Conservation (phyloP, 1,140 invertebrate species). For the Lordiphosa collinella region DNA sequence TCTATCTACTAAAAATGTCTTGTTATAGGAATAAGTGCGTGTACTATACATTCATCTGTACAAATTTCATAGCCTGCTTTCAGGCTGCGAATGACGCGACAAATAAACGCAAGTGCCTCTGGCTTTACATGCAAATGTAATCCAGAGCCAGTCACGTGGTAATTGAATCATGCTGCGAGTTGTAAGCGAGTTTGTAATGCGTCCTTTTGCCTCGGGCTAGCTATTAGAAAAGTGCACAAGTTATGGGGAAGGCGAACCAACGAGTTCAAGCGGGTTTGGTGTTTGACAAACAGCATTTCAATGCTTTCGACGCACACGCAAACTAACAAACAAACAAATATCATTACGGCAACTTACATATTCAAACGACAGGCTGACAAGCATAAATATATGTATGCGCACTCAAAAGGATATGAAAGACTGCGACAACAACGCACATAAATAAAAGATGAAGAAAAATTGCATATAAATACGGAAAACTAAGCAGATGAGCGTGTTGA, state of each 20-base stretch:
- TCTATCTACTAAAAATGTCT: too few relatives aligned
- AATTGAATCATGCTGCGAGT: slow-evolving; percentile 72
- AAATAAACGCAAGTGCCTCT: slow-evolving; percentile 20
- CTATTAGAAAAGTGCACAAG: slow-evolving; percentile 70
- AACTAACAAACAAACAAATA: slow-evolving; percentile 58
- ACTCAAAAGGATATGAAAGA: slow-evolving; percentile 72
- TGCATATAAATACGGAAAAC: slow-evolving; percentile 69
- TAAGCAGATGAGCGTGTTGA: neutral
- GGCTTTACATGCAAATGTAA: slow-evolving; percentile 60
- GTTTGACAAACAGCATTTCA: slow-evolving; percentile 68
- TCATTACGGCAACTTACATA: slow-evolving; percentile 73
- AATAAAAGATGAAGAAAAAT: slow-evolving; percentile 77
- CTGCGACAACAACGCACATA: slow-evolving; percentile 63
- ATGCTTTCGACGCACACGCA: slow-evolving; percentile 69
- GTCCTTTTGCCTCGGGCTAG: slow-evolving; percentile 28
- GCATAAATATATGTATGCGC: slow-evolving; percentile 31
- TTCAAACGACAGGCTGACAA: slow-evolving; percentile 65
- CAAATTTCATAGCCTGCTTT: slow-evolving; percentile 23
- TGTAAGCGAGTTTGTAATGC: slow-evolving; percentile 68
- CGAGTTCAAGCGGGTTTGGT: slow-evolving; percentile 5
- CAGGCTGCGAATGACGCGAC: slow-evolving; percentile 32
- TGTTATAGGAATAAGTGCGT: too few relatives aligned
- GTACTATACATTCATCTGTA: too few relatives aligned
- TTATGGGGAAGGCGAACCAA: neutral
- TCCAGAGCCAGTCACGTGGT: slow-evolving; percentile 56